Evolutionary conservation across 64 coral and sea anemone genomes (phyloP), one percentile per base, ranked within the genome.

Genomic region (Trachythela sp.): DNA sequence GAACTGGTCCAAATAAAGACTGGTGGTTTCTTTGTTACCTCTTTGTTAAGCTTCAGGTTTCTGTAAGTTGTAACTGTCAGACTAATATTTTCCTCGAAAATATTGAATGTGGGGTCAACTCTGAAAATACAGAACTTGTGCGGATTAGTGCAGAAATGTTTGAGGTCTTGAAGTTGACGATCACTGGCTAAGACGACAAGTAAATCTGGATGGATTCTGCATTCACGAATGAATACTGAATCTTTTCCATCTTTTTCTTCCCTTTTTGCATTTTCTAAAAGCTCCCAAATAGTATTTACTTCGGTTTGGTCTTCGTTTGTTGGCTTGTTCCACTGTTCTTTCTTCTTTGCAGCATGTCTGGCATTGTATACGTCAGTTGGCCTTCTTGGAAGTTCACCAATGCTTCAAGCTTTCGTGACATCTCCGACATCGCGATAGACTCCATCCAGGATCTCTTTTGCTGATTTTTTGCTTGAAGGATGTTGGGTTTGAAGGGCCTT

Each of bases 311-410:
- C 59, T 68, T 31, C 59, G 3, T 31, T 31, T n/a, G 59, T 68
- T 45, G 42, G 42, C 42, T 70, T 31, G 50, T 39, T 86, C 31
- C 40, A n/a, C 42, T 14, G 59, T 18, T 18, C 48, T 37, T 8
- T 86, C 48, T 86, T 86, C 48, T 86, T 91, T 41, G 84, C 56
- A 22, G 84, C 36, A 41, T 75, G 60, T 49, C 84, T 85, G 35
- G 85, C 85, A 88, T 92, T 92, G 35, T 91, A 91, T 48, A 91
- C 39, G 75, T 91, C 89, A 45, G 34, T 64, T 80, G 42, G 42
- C 4, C 42, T 11, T 45, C 42, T 45, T 11, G 42, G 42, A 45
- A 45, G 42, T 45, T 45, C 42, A 11, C 42, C 42, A 45, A 45
- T 45, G 11, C 42, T 45, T 45, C 42, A 11, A 45, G 42, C 42